Percentiles rank a stretch among this genome's conserved stretches.
Evolutionary conservation across 2,888 invertebrate species (phyloP).

Genomic region (Saturnia japonica): DNA sequence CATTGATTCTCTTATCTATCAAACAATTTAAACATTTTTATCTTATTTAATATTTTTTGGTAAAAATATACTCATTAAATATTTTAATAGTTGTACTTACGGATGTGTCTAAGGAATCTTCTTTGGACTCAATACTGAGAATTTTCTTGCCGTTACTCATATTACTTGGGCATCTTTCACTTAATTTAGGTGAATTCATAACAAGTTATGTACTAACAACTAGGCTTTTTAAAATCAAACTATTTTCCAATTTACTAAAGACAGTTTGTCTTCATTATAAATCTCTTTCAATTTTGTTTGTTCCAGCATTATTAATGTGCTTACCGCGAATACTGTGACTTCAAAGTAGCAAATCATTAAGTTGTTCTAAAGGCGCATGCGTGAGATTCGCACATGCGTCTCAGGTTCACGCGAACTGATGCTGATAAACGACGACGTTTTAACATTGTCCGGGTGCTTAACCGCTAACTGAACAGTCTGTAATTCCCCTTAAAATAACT

Average conservation of each 20-base stretch:
- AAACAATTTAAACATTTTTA: background rate
- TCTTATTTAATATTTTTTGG: background rate
- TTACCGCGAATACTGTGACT: slow-evolving; percentile 7
- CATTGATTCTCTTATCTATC: slow-evolving; percentile 65
- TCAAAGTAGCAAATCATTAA: slow-evolving; percentile 48
- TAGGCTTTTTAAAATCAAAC: background rate
- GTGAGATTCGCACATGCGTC: slow-evolving; percentile 41
- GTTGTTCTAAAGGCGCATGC: slow-evolving; percentile 44
- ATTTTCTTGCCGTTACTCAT: slow-evolving; percentile 69
- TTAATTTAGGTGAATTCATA: slow-evolving; percentile 76
- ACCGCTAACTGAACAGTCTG: background rate
- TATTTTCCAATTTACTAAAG: slow-evolving; percentile 1
- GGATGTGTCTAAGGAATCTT: slow-evolving; percentile 73
- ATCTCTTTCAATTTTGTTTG: background rate
- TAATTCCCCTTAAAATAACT: background rate
- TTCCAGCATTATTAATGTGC: slow-evolving; percentile 6
- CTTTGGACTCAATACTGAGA: slow-evolving; percentile 63
- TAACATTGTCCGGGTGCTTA: background rate
- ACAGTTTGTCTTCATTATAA: slow-evolving; percentile 7
- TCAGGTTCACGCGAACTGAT: background rate
- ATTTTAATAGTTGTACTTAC: slow-evolving; percentile 52
- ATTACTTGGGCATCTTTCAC: slow-evolving; percentile 67
- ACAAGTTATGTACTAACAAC: background rate
- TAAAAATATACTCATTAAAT: background rate
- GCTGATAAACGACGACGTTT: background rate